Evolutionary conservation across 2,113 vertebrate genomes (phyloP).

Genomic region (Burhinus oedicnemus): DNA sequence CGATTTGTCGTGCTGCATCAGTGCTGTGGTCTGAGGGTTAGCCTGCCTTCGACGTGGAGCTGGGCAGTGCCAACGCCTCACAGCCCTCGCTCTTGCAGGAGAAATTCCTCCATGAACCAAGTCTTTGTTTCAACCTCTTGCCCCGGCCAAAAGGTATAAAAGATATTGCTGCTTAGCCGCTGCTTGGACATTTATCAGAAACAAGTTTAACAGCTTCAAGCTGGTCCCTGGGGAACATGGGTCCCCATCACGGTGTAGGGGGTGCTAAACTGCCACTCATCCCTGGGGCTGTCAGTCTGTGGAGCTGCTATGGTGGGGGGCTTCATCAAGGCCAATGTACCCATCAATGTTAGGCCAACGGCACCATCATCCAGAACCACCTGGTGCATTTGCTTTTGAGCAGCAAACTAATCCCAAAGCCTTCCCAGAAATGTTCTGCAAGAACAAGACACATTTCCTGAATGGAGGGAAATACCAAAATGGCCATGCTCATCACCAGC

Average conservation of each 20-base stretch:
- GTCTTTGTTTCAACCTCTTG: neutral
- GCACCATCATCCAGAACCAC: neutral
- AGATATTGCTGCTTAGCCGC: neutral
- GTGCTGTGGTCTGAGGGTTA: neutral
- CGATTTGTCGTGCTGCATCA: neutral
- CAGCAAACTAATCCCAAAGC: neutral
- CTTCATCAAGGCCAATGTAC: neutral
- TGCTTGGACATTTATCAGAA: neutral
- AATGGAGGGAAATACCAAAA: neutral
- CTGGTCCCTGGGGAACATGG: rapidly evolving
- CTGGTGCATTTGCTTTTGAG: neutral
- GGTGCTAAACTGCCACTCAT: neutral
- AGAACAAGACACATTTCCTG: neutral
- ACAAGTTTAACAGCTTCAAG: neutral
- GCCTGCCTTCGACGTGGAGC: neutral
- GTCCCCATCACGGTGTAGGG: rapidly evolving
- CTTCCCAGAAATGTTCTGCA: neutral
- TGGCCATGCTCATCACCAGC: neutral
- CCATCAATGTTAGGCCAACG: neutral
- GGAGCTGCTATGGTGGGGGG: neutral
- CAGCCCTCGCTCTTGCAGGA: neutral
- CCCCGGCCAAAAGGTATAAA: neutral
- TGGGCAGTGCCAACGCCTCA: neutral
- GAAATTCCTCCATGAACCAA: neutral
- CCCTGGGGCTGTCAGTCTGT: neutral